phyloP scores from a whole-genome alignment of 2,888 invertebrate genomes.

The Sceliomorpha sp. region DNA sequence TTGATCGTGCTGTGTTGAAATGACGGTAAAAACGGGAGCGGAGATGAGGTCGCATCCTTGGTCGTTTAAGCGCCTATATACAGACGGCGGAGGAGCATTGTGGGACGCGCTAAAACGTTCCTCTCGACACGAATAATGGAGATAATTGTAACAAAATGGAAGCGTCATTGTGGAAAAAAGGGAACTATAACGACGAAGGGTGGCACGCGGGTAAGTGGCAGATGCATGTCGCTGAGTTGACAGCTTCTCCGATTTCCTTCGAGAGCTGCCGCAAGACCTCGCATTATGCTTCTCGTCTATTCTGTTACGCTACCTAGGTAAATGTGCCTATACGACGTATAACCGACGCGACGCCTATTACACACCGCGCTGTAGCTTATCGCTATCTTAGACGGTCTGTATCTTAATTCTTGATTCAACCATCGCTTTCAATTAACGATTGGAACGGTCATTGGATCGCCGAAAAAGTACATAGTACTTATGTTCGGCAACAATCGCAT shows the following conservation, averaged over 20 bases:
- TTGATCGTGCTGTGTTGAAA: constrained; percentile 57
- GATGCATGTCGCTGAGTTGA: constrained; percentile 77
- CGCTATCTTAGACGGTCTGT: no score
- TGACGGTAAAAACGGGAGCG: constrained; percentile 32
- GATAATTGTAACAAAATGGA: constrained; percentile 79
- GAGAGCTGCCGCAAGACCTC: constrained; percentile 30
- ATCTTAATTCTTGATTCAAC: no score
- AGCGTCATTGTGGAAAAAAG: constrained; percentile 74
- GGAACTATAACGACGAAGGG: constrained; percentile 71
- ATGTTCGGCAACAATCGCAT: no score
- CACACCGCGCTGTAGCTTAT: no score
- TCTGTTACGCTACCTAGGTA: constrained; percentile 28
- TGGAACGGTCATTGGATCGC: no score
- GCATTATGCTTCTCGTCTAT: constrained; percentile 29
- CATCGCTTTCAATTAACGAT: no score
- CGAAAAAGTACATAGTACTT: no score
- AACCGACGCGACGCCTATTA: no score
- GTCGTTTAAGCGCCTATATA: constrained; percentile 44
- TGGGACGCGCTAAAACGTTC: constrained; percentile 71
- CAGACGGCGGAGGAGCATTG: constrained; percentile 64
- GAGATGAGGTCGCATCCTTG: constrained; percentile 42
- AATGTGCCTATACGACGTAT: constrained; percentile 2
- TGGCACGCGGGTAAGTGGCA: constrained; percentile 75
- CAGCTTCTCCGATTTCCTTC: constrained; percentile 76
- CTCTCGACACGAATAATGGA: constrained; percentile 72